phyloP scores from a whole-genome alignment of 2,888 invertebrate species.

The Cybosia mesomella region DNA sequence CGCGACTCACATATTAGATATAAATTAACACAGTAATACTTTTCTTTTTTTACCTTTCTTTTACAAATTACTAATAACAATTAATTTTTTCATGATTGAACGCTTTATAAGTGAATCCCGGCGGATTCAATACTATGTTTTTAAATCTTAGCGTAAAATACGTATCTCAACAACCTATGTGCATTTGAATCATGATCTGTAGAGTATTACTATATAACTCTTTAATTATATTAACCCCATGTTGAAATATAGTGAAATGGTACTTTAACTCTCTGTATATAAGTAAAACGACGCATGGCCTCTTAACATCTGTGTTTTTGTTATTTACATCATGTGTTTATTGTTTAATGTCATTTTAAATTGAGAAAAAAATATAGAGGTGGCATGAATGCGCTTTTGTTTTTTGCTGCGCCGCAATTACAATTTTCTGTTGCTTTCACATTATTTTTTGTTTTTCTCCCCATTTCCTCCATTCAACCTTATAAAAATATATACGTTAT shows the following conservation, averaged over 20 bases:
- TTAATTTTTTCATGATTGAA: background rate
- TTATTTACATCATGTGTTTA: slow-evolving; percentile 51
- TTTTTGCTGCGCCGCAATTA: slow-evolving; percentile 77
- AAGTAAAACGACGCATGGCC: slow-evolving; percentile 55
- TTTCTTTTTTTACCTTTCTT: too few species aligned
- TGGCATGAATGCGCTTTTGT: slow-evolving; percentile 75
- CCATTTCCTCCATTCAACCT: slow-evolving; percentile 39
- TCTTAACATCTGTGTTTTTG: slow-evolving; percentile 76
- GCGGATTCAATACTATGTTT: background rate
- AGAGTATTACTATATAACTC: slow-evolving; percentile 36
- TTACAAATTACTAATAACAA: too few species aligned
- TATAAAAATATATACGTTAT: slow-evolving; percentile 5
- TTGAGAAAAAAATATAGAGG: slow-evolving; percentile 24
- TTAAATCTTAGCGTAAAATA: too few species aligned
- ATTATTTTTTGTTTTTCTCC: slow-evolving; percentile 70
- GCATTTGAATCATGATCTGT: slow-evolving; percentile 45
- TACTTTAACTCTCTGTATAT: slow-evolving; percentile 48
- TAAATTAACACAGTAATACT: too few species aligned
- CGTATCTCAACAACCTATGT: background rate
- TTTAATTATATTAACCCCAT: slow-evolving; percentile 33
- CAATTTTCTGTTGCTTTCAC: slow-evolving; percentile 83
- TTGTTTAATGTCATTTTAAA: slow-evolving; percentile 42
- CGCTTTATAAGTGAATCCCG: too few species aligned
- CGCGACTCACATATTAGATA: too few species aligned
- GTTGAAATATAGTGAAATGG: slow-evolving; percentile 37